Evolutionary conservation across 2,888 invertebrate genomes (phyloP).

Genomic region (Drosophila nr. perissopoda): DNA sequence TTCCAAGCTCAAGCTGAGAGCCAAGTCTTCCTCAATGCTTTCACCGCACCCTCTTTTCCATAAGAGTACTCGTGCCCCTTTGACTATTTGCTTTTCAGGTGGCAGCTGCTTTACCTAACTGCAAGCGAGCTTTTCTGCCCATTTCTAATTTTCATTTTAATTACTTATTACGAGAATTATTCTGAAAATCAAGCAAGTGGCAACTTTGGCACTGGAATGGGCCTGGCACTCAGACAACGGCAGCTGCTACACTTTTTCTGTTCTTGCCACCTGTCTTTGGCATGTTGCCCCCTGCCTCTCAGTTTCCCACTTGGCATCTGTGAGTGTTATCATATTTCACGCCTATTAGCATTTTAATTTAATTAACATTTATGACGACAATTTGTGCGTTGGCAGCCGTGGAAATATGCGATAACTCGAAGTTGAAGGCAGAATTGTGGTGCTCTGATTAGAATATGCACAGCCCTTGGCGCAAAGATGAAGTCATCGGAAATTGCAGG

Average conservation of each 20-base stretch:
- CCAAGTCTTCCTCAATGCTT: slow-evolving; percentile 12
- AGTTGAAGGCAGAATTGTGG: slow-evolving; percentile 8
- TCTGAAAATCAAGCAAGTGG: slow-evolving; percentile 75
- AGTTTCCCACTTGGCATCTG: slow-evolving; percentile 27
- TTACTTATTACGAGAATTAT: slow-evolving; percentile 72
- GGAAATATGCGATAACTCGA: slow-evolving; percentile 46
- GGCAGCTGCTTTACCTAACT: slow-evolving; percentile 62
- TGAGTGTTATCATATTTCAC: slow-evolving; percentile 76
- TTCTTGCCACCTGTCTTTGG: slow-evolving; percentile 32
- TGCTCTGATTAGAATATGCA: slow-evolving; percentile 24
- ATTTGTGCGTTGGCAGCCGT: slow-evolving; percentile 61
- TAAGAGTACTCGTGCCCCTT: neutral
- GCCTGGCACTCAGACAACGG: slow-evolving; percentile 37
- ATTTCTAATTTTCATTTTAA: slow-evolving; percentile 78
- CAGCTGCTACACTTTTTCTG: slow-evolving; percentile 70
- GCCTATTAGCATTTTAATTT: slow-evolving; percentile 79
- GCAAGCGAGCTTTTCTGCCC: slow-evolving; percentile 50
- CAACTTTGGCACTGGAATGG: slow-evolving; percentile 51
- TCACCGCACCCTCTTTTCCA: neutral
- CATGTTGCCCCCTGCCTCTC: slow-evolving; percentile 1
- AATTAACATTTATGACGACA: slow-evolving; percentile 79
- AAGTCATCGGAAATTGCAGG: neutral
- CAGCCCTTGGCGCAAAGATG: neutral
- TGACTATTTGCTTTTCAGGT: slow-evolving; percentile 55
- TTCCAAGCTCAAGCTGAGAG: slow-evolving; percentile 51